Conservation (phyloP, 2,113 vertebrate genomes). For the Rissa tridactyla region DNA sequence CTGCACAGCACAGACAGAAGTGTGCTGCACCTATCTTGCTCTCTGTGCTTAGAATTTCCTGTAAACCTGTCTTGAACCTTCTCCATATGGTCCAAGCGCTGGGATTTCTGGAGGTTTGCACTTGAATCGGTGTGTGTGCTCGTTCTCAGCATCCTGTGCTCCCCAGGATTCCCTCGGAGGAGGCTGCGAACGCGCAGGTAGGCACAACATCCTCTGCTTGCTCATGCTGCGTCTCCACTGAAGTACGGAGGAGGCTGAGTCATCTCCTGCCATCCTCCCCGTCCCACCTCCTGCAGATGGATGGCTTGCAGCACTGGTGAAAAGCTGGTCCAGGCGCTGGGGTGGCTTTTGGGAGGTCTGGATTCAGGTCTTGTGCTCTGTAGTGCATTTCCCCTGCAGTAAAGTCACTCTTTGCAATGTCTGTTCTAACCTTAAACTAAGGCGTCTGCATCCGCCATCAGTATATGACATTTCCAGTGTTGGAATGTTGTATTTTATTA, state of each 20-base stretch:
- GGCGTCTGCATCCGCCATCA: background rate
- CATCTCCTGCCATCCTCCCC: background rate
- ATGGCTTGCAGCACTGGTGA: background rate
- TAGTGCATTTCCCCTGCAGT: rapidly evolving
- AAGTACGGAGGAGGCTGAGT: background rate
- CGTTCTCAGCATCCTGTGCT: background rate
- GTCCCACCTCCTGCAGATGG: background rate
- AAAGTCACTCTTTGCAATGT: rapidly evolving
- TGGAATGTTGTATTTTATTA: background rate
- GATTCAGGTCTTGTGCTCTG: background rate
- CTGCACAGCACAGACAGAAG: background rate
- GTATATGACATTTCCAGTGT: background rate
- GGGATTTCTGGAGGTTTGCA: background rate
- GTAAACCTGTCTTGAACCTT: background rate
- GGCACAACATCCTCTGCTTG: background rate
- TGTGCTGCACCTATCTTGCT: background rate
- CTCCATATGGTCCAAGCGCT: background rate
- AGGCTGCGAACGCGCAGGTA: background rate
- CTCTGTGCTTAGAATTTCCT: background rate
- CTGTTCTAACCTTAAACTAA: background rate
- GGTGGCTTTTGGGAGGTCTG: background rate
- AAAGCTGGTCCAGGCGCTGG: background rate
- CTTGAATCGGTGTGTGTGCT: background rate
- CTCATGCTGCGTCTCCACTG: background rate
- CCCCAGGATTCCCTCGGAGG: background rate